These are phyloP conservation scores for Embidobia sp. DNA, from an alignment of 2,888 invertebrate genomes.

Conservation along the genomic window DNA sequence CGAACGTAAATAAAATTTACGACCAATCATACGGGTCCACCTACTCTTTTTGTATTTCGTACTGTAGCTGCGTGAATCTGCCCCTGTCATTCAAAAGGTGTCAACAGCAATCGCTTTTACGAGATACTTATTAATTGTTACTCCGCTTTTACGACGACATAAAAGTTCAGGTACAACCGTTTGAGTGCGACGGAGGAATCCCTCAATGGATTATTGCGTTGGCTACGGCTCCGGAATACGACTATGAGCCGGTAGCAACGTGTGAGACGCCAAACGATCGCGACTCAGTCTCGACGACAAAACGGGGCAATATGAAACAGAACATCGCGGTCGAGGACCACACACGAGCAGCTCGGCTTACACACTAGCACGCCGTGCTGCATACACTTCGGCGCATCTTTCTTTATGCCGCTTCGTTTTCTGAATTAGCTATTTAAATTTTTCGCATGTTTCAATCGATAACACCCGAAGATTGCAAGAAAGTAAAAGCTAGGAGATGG, in stretches of 20 bases:
- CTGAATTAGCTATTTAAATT: conserved; percentile 40
- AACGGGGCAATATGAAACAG: conserved; percentile 42
- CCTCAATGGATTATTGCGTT: conserved; percentile 78
- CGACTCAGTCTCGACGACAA: conserved; percentile 31
- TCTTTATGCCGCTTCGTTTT: conserved; percentile 12
- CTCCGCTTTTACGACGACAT: conserved; percentile 83
- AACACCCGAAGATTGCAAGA: conserved; percentile 30
- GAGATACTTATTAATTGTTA: conserved; percentile 85
- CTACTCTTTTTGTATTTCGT: conserved; percentile 47
- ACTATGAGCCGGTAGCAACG: conserved; percentile 55
- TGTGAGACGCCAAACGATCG: conserved; percentile 42
- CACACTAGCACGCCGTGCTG: conserved; percentile 69
- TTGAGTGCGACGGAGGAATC: conserved; percentile 75
- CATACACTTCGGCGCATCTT: conserved; percentile 64
- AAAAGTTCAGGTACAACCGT: conserved; percentile 82
- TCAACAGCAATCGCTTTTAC: conserved; percentile 84
- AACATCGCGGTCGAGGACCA: conserved; percentile 59
- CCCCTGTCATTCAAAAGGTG: conserved; percentile 83
- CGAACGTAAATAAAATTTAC: conserved; percentile 78
- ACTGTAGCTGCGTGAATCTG: conserved; percentile 64
- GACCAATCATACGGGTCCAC: conserved; percentile 72
- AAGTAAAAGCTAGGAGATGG: conserved; percentile 29
- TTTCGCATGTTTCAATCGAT: conserved; percentile 41
- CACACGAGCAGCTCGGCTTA: conserved; percentile 67
- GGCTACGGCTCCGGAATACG: conserved; percentile 65